phyloP scores from a whole-genome alignment of 2,888 invertebrate genomes.

The Noctua janthina region DNA sequence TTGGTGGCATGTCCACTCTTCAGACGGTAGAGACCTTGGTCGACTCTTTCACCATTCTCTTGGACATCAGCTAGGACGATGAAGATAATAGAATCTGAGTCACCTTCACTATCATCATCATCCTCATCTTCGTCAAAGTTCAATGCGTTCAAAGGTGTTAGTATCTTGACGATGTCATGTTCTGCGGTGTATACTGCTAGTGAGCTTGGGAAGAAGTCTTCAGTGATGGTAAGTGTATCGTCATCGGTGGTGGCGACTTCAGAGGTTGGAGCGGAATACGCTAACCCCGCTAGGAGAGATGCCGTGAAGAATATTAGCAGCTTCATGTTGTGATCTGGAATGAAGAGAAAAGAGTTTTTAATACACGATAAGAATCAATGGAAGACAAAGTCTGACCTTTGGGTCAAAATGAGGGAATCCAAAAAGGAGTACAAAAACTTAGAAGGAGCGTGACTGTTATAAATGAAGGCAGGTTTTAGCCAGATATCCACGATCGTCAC shows the following conservation, averaged over 20 bases:
- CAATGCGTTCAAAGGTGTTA: constrained; percentile 71
- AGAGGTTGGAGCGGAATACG: constrained; percentile 65
- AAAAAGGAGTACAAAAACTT: too few relatives aligned
- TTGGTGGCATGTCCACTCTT: constrained; percentile 67
- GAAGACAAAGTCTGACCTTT: background rate
- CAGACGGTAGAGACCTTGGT: constrained; percentile 73
- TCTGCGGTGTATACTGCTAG: constrained; percentile 68
- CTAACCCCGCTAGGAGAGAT: constrained; percentile 67
- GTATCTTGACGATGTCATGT: constrained; percentile 72
- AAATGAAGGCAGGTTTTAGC: background rate
- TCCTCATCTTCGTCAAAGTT: constrained; percentile 68
- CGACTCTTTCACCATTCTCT: constrained; percentile 59
- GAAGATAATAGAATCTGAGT: constrained; percentile 60
- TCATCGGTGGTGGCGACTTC: constrained; percentile 53
- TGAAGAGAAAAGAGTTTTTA: background rate
- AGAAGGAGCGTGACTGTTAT: too few relatives aligned
- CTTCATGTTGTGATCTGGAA: constrained; percentile 66
- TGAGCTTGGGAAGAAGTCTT: constrained; percentile 67
- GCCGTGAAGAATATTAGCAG: constrained; percentile 57
- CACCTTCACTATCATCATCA: constrained; percentile 32
- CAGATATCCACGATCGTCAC: background rate
- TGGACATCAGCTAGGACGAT: constrained; percentile 72
- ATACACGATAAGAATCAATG: background rate
- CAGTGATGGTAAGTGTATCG: constrained; percentile 60
- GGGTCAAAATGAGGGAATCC: background rate